Base-by-base conservation (phyloP, 2,113 vertebrate species). In the Phycodurus eques region DNA sequence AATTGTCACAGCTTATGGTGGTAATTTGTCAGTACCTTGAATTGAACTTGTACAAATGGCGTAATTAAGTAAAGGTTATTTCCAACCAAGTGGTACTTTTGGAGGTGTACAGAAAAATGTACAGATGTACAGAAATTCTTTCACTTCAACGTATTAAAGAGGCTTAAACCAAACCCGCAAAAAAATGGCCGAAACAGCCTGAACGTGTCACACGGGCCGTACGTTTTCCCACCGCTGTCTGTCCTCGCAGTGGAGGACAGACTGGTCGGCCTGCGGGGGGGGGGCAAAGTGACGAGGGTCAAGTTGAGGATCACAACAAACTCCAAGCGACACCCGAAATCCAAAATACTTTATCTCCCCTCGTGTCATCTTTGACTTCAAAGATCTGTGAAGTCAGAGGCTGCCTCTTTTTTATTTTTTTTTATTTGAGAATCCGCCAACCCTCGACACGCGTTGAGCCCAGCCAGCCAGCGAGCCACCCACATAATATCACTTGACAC, bases 401-500 rank as follows among this genome's bases (percentile, higher is more conserved):
- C 35, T 39, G 27, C 27, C 27, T 27, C 27, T 39, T 39, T 39
- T 39, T 72, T 76, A 73, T 76, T 74, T 27, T 27, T 39, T 39
- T 39, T 39, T 39, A 78, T 76, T 53, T 57, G 35, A 71, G 62
- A 39, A 17, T 11, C 63, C 62, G 46, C 39, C 42, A 8, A 13
- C 31, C 31, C 57, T 53, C 15, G 74, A 78, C 74, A 78, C 81
- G 80, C 85, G 77, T 82, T 77, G 20, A 56, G 8, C 53, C 53
- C 83, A 82, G 80, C 63, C 83, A 84, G 73, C 83, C 85, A 88
- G 87, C 86, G 83, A 84, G 73, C 84, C 86, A 88, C 88, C 86
- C 88, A 88, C 88, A 59, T 88, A 90, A 91, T 86, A 87, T 90
- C 89, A 89, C 87, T 91, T 91, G 92, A 92, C 89, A 89, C 86